These are phyloP conservation scores for Anolis carolinensis DNA, from an alignment of 2,113 vertebrate species.

Conservation along the genomic window DNA sequence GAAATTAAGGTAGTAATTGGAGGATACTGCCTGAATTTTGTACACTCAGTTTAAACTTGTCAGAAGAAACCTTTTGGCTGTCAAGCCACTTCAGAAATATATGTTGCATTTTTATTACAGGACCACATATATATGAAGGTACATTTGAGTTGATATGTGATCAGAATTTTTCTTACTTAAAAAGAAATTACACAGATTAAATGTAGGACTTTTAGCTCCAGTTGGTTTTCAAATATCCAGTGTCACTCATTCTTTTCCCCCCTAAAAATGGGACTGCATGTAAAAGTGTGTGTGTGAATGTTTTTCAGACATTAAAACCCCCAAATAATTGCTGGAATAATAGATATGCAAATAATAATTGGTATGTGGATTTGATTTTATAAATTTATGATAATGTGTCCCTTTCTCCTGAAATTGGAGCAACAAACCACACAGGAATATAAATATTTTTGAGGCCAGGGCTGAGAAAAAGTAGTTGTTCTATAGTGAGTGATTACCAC, in stretches of 20 bases:
- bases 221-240: background rate
- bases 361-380: background rate
- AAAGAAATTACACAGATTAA: conserved; percentile 4
- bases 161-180: background rate
- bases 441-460: background rate
- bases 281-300: background rate
- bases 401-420: background rate
- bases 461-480: background rate
- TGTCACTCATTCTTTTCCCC: background rate
- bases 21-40: background rate
- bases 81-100: background rate
- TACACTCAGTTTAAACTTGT: background rate
- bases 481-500: background rate
- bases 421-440: background rate
- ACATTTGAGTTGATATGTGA: background rate
- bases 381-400: background rate
- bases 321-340: background rate
- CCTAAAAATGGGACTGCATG: background rate
- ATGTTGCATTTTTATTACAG: background rate
- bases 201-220: background rate
- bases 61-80: background rate
- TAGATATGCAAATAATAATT: background rate
- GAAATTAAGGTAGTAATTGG: background rate
- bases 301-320: background rate
- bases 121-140: background rate